Evolutionary conservation across 2,113 vertebrate species (phyloP).

Genomic region (Saccopteryx leptura): DNA sequence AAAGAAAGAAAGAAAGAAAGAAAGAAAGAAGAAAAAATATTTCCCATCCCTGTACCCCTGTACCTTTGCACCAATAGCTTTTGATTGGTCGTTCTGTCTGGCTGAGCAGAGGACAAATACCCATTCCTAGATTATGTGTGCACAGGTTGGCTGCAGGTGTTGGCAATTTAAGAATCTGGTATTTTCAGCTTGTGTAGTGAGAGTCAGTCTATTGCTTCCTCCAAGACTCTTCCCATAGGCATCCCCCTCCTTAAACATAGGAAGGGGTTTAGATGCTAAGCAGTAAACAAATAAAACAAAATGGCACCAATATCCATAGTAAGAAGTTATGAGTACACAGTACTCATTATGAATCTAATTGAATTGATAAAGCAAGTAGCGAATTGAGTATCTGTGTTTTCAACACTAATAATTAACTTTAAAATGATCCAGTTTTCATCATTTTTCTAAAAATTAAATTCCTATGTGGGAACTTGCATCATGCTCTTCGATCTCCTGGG

Average conservation of each 20-base stretch:
- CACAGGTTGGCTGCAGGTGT: neutral
- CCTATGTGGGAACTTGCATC: neutral
- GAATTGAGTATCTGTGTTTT: neutral
- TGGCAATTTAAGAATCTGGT: neutral
- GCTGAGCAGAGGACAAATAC: neutral
- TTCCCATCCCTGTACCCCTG: neutral
- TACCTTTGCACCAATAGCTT: neutral
- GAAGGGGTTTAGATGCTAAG: neutral
- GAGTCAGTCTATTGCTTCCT: neutral
- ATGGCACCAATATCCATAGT: neutral
- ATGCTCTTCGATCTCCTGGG: neutral
- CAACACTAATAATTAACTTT: neutral
- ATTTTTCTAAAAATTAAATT: conserved; percentile 12
- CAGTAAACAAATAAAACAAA: neutral
- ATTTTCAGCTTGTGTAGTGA: neutral
- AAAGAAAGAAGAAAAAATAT: neutral
- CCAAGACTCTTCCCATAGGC: neutral
- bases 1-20: too few relatives aligned
- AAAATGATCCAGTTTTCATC: neutral
- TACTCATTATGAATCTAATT: neutral
- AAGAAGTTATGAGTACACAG: neutral
- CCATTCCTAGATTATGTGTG: neutral
- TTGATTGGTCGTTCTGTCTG: neutral
- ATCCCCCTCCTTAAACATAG: neutral
- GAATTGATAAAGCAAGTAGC: neutral